These are phyloP conservation scores for Marmota monax DNA, from an alignment of 2,113 vertebrate genomes.

Conservation along the genomic window DNA sequence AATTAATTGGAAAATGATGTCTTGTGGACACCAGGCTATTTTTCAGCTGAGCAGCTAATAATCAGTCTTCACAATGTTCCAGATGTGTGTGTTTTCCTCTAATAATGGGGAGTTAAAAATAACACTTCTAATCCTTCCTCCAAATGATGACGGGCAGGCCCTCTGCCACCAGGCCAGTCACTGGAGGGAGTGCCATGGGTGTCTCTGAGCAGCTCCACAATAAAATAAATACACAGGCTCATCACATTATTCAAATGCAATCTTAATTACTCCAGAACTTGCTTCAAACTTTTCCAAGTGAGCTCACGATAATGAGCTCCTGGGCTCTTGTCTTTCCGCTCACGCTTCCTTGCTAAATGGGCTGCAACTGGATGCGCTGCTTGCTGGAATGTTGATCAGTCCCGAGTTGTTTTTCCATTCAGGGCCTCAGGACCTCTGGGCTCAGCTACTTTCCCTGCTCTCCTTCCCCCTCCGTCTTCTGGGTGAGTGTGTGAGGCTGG, in stretches of 20 bases:
- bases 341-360: slow-evolving; percentile 67
- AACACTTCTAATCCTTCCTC: slow-evolving; percentile 62
- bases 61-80: slow-evolving; percentile 5
- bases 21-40: slow-evolving; percentile 45
- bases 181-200: not conserved
- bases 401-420: slow-evolving; percentile 51
- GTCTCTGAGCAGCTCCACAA: not conserved
- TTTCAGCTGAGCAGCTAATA: slow-evolving; percentile 64
- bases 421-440: slow-evolving; percentile 67
- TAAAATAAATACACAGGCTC: not conserved
- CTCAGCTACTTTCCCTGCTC: slow-evolving; percentile 64
- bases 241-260: slow-evolving; percentile 64
- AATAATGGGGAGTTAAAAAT: slow-evolving; percentile 77
- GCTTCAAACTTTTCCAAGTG: slow-evolving; percentile 71
- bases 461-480: not conserved
- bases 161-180: not conserved
- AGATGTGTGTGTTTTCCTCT: slow-evolving; percentile 76
- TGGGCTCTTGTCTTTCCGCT: slow-evolving; percentile 60
- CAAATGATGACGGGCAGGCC: slow-evolving; percentile 55
- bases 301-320: slow-evolving; percentile 63
- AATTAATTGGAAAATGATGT: slow-evolving; percentile 69
- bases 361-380: slow-evolving; percentile 59
- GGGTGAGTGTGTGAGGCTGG: accelerated
- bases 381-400: slow-evolving; percentile 23
- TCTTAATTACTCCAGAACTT: slow-evolving; percentile 80